These are phyloP conservation scores for Rhyzopertha dominica DNA, from an alignment of 1,140 invertebrate species.

Conservation along the genomic window DNA sequence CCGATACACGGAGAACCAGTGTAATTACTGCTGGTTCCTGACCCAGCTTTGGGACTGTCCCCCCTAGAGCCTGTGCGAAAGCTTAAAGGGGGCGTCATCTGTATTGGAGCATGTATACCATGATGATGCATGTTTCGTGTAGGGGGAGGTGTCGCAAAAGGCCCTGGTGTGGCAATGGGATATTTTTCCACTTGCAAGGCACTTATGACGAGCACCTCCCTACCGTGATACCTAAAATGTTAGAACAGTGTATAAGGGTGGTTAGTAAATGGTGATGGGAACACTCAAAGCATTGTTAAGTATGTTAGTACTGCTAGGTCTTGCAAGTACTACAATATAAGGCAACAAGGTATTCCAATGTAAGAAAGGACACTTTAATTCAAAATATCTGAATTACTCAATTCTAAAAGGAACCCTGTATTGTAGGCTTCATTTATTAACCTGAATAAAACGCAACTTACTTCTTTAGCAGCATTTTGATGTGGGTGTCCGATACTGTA, in stretches of 20 bases:
- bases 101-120: slow-evolving; percentile 25
- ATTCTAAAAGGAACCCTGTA: too few species aligned
- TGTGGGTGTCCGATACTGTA: slow-evolving; percentile 82
- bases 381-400: too few species aligned
- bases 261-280: too few species aligned
- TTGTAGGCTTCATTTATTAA: too few species aligned
- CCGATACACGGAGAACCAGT: slow-evolving; percentile 51
- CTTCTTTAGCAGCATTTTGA: slow-evolving; percentile 82
- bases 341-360: too few species aligned
- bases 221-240: slow-evolving; percentile 74
- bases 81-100: slow-evolving; percentile 41
- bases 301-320: too few species aligned
- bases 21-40: slow-evolving; percentile 50
- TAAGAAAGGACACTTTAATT: too few species aligned
- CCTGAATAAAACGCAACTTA: too few species aligned
- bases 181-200: slow-evolving; percentile 90
- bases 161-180: slow-evolving; percentile 80
- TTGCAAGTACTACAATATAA: too few species aligned
- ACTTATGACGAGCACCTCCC: slow-evolving; percentile 87
- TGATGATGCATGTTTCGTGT: slow-evolving; percentile 49
- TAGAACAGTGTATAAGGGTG: too few species aligned
- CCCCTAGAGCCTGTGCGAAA: slow-evolving; percentile 42
- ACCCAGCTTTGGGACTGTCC: slow-evolving; percentile 42
- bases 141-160: slow-evolving; percentile 60
- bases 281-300: too few species aligned